Percentiles rank a stretch among this genome's conserved stretches.
phyloP scores from a whole-genome alignment of 2,888 invertebrate species.

The Pheosia tremula region DNA sequence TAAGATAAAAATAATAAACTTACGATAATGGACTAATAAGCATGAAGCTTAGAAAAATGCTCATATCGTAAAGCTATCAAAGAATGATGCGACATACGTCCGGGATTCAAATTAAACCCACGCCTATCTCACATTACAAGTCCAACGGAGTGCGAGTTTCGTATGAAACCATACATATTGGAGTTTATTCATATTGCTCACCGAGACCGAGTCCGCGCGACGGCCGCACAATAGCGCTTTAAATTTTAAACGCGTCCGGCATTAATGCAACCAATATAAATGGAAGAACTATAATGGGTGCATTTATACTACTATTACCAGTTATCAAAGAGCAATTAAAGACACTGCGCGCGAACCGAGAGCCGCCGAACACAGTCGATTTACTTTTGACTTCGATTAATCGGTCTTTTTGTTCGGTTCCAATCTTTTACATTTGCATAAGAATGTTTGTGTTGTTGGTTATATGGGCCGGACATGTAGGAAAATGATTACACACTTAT shows the following conservation, averaged over 20 bases:
- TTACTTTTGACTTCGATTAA: constrained; percentile 76
- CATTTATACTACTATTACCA: constrained; percentile 73
- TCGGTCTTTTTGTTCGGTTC: constrained; percentile 70
- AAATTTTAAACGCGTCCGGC: constrained; percentile 56
- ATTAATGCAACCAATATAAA: constrained; percentile 62
- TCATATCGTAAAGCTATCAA: constrained; percentile 53
- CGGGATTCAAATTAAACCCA: constrained; percentile 62
- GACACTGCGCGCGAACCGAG: constrained; percentile 63
- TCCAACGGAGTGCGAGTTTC: constrained; percentile 40
- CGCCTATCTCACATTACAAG: constrained; percentile 59
- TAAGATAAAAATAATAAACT: constrained; percentile 27
- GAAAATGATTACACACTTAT: constrained; percentile 19
- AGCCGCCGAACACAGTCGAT: constrained; percentile 63
- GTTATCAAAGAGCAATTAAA: constrained; percentile 78
- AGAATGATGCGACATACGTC: constrained; percentile 49
- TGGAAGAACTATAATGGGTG: constrained; percentile 64
- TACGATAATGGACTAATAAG: constrained; percentile 20
- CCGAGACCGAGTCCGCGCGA: constrained; percentile 28
- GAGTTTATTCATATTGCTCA: constrained; percentile 50
- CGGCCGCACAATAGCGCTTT: constrained; percentile 47
- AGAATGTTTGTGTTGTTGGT: constrained; percentile 59
- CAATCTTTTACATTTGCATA: constrained; percentile 74
- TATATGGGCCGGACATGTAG: constrained; percentile 37
- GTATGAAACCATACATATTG: constrained; percentile 51
- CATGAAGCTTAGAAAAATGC: constrained; percentile 12